These are phyloP conservation scores for Cydia splendana DNA, from an alignment of 1,140 invertebrate genomes.

Conservation along the genomic window DNA sequence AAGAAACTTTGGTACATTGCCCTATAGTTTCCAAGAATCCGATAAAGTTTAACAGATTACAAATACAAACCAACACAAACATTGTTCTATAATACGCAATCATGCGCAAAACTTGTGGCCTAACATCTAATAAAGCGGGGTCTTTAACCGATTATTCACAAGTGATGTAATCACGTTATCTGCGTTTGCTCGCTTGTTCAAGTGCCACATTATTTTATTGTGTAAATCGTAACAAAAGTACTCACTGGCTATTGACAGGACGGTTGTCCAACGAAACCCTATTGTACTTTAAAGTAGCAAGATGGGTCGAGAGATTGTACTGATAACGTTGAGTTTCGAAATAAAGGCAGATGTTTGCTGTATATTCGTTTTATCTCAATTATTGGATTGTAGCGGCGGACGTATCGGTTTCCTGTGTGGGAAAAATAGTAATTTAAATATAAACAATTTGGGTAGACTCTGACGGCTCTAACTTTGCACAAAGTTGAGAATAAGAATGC, in stretches of 20 bases:
- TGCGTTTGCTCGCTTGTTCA: slow-evolving; percentile 40
- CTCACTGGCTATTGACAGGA: slow-evolving; percentile 41
- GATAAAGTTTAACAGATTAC: neutral
- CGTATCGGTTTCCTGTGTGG: neutral
- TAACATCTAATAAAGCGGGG: slow-evolving; percentile 23
- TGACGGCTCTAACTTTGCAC: no score
- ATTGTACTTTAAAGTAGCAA: slow-evolving; percentile 15
- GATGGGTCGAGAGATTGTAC: slow-evolving; percentile 16
- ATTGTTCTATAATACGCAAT: neutral
- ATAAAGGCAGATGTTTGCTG: slow-evolving; percentile 18
- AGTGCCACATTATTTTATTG: slow-evolving; percentile 66
- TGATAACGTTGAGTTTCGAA: slow-evolving; percentile 16
- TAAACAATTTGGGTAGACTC: neutral
- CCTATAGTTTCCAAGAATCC: neutral
- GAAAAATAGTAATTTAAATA: neutral
- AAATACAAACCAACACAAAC: neutral
- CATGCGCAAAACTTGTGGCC: slow-evolving; percentile 7
- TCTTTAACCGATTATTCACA: slow-evolving; percentile 46
- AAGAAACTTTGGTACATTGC: neutral
- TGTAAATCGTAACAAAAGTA: slow-evolving; percentile 45
- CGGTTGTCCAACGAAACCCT: slow-evolving; percentile 32
- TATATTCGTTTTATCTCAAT: slow-evolving; percentile 4
- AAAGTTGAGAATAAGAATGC: no score
- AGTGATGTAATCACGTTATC: slow-evolving; percentile 30
- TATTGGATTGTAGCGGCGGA: neutral